Evolutionary conservation across 2,113 vertebrate species (phyloP).

Genomic region (Mellivora capensis): DNA sequence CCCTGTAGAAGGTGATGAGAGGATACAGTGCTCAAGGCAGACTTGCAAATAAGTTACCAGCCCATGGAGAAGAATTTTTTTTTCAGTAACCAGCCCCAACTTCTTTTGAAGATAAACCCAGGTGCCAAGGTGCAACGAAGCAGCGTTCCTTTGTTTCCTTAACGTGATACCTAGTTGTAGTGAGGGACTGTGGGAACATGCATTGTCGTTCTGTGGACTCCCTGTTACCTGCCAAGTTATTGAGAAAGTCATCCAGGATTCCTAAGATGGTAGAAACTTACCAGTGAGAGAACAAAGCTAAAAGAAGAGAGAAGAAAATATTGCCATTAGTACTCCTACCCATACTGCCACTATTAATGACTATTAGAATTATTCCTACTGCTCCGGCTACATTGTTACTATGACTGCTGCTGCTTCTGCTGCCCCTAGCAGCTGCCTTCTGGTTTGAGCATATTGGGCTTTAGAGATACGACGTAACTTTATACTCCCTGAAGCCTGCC

Average conservation of each 20-base stretch:
- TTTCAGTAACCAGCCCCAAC: neutral
- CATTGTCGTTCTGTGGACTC: neutral
- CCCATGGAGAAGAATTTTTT: neutral
- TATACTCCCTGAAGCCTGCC: neutral
- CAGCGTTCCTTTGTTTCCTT: neutral
- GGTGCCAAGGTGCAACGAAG: neutral
- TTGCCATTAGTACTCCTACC: neutral
- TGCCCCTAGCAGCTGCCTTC: neutral
- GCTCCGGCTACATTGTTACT: neutral
- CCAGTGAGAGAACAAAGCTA: neutral
- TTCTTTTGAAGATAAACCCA: neutral
- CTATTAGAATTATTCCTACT: neutral
- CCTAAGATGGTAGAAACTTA: neutral
- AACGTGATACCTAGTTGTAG: rapidly evolving
- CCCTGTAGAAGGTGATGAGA: neutral
- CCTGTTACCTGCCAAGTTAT: neutral
- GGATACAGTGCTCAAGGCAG: neutral
- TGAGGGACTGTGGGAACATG: neutral
- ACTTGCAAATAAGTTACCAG: neutral
- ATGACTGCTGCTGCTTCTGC: rapidly evolving
- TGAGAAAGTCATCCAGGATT: neutral
- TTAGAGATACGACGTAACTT: neutral
- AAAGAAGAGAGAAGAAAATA: neutral
- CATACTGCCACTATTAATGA: neutral
- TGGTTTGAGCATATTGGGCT: neutral